Conservation (phyloP, 2,113 vertebrate species). For the Triplophysa rosa region DNA sequence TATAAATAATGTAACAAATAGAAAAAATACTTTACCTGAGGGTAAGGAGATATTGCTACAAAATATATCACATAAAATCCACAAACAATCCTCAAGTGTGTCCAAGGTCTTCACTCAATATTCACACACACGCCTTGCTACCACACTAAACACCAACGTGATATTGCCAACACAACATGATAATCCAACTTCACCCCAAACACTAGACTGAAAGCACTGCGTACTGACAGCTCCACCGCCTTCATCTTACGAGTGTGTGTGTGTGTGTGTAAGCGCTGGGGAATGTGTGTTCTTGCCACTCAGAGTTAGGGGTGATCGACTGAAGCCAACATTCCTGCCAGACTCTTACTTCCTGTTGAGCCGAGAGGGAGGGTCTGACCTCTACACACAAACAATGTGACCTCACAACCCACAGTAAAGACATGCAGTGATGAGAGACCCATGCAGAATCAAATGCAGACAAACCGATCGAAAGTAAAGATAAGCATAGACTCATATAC, state of each 20-base stretch:
- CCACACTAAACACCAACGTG: neutral
- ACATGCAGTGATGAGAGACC: constrained; percentile 2
- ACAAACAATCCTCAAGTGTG: constrained; percentile 14
- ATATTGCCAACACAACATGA: neutral
- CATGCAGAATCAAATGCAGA: neutral
- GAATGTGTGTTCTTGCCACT: constrained; percentile 56
- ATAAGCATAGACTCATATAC: neutral
- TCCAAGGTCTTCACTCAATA: neutral
- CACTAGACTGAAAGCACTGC: neutral
- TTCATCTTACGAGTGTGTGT: neutral
- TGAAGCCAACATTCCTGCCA: constrained; percentile 68
- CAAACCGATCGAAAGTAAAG: neutral
- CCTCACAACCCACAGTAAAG: constrained; percentile 22
- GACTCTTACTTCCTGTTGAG: constrained; percentile 70
- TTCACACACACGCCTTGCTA: neutral
- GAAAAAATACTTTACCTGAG: constrained; percentile 1
- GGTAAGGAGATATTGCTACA: neutral
- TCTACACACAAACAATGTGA: constrained; percentile 49
- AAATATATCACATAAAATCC: constrained; percentile 7
- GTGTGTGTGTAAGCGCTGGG: constrained; percentile 40
- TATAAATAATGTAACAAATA: too few relatives aligned
- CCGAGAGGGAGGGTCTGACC: constrained; percentile 55
- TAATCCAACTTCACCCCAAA: constrained; percentile 1
- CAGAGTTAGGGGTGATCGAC: constrained; percentile 63
- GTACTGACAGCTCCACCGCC: constrained; percentile 8